Base-by-base conservation (phyloP, 1,140 invertebrate genomes). In the Cydia fagiglandana region DNA sequence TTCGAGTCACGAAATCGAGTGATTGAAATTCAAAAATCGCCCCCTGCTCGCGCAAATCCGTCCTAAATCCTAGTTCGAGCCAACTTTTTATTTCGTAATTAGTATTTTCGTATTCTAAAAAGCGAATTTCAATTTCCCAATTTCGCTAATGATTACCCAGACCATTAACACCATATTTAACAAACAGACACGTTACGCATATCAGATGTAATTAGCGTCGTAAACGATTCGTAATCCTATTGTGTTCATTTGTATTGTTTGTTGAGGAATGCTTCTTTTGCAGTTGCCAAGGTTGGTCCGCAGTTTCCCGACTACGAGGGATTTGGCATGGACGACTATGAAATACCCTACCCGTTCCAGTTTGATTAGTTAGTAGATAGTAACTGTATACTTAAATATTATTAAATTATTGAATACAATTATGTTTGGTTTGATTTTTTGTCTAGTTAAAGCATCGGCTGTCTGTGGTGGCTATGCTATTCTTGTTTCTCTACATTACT, bases 221-320 rank as follows among this genome's bases (percentile, higher is more conserved):
- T 78, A 81, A 79, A 79, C 80, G 68, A 77, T 76, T 75, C 73
- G 77, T 82, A 84, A 80, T 73, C 74, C 78, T 73, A 83, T 84
- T 84, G 82, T 86, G 64, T 74, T 12, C 53, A 15, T 47, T 17
- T 73, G 34, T 41, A 61, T 73, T 73, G 20, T 50, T 73, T 61
- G 56, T n/a, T 38, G 64, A 75, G 77, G 56, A 75, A 80, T 64
- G 75, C 64, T 78, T 77, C 64, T 78, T 78, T 87, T 88, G 73
- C 86, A 91, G 88, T 85, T 76, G 79, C 84, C 53, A 87, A 88
- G 77, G 81, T 78, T 41, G 83, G 74, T 5, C 80, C 76, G n/a
- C 86, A 86, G 70, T 86, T 85, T 77, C 83, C 84, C 24, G 90
- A 90, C 34, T 90, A 89, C 76, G 87, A 90, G 12, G 81, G 77